Evolutionary conservation across 2,888 invertebrate genomes (phyloP), one percentile per base, ranked within the genome.

Genomic region (Parthenolecanium corni): DNA sequence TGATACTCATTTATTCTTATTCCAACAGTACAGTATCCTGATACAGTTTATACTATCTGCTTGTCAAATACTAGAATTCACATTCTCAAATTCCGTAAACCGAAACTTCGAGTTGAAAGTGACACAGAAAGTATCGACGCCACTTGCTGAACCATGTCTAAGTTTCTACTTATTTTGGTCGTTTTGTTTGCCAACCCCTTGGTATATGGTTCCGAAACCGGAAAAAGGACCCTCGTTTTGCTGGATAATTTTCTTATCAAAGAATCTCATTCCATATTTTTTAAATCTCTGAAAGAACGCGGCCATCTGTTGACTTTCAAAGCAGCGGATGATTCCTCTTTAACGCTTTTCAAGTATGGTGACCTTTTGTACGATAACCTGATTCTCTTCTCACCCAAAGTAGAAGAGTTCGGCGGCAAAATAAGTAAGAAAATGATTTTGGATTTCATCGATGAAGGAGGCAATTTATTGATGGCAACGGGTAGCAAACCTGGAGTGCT

Each of bases 341-440:
- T 98, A 53, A 80, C 90, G 14, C 76, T 99, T 14, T 86, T 92
- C 2, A 95, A 94, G 72, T 97, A 95, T 78, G 97, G 96, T 47
- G 94, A 97, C 76, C 93, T 90, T 74, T 74, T 96, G 61, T 98
- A 92, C 74, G 88, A 96, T 70, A 89, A 98, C 75, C 77, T 99
- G 52, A 86, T 98, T 52, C 82, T 98, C 57, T 95, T 98, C 73
- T 89, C 97, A 2, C 98, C 98, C 1, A 87, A 92, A 18, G 96
- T 97, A 14, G 88, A 97, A 73, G 93, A 93, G 72, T 92, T 93
- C 71, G 93, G 93, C 20, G 91, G 91, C 12, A 82, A 83, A 66
- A 74, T 91, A 18, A 89, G 83, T 73, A 85, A 91, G 0, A 87
- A 91, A 68, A 82, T 87, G 0, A 84, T 97, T 64, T 87, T 93